These are phyloP conservation scores for Lycocerus yunnanus DNA, from an alignment of 2,888 invertebrate genomes.

Conservation along the genomic window DNA sequence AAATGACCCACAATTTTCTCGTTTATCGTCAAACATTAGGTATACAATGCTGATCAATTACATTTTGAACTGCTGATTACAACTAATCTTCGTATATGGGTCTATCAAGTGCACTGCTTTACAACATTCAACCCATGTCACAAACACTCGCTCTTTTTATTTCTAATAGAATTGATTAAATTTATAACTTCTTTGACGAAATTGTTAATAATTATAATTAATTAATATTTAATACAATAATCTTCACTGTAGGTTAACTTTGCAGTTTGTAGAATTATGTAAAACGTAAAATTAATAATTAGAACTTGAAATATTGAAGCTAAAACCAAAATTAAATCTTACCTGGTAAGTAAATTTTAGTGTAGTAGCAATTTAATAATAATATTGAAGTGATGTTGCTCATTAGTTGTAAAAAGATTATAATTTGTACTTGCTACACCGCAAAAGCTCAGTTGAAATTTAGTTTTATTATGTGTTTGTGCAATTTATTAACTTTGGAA, in stretches of 20 bases:
- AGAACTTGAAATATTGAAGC: neutral
- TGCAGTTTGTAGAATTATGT: neutral
- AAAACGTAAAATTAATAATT: neutral
- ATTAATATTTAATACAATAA: conserved; percentile 22
- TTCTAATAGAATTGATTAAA: conserved; percentile 41
- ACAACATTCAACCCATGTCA: conserved; percentile 46
- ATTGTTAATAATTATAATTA: conserved; percentile 37
- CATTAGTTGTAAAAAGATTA: neutral
- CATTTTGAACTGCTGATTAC: conserved; percentile 49
- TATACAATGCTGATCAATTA: conserved; percentile 51
- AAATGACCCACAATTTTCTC: conserved; percentile 35
- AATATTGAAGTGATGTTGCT: neutral
- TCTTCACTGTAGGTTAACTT: neutral
- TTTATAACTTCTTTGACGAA: conserved; percentile 43
- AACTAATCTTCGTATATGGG: conserved; percentile 42
- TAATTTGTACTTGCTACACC: neutral
- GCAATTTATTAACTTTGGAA: neutral
- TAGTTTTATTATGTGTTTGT: neutral
- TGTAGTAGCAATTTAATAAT: conserved; percentile 3
- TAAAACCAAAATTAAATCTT: conserved; percentile 2
- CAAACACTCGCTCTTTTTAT: conserved; percentile 42
- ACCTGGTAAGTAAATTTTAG: neutral
- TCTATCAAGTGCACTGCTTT: conserved; percentile 34
- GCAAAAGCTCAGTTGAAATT: neutral
- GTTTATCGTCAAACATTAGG: conserved; percentile 37